Conservation (phyloP, 2,797 vertebrate species). For the Pseudochirops corinnae region DNA sequence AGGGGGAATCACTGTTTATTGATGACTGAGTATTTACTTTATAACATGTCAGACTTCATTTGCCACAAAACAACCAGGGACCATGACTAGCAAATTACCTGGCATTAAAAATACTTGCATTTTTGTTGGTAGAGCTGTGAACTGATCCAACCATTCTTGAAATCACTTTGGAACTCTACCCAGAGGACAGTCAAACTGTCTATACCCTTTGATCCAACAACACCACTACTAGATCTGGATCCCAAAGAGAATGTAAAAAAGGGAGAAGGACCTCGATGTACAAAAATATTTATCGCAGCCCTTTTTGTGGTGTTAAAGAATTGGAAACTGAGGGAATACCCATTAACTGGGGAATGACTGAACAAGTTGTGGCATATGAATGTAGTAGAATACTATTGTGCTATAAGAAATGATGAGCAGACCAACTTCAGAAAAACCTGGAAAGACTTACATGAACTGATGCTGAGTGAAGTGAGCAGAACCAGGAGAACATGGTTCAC, state of each 20-base stretch:
- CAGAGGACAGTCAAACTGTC: neutral
- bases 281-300: neutral
- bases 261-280: neutral
- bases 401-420: neutral
- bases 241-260: neutral
- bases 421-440: neutral
- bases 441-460: neutral
- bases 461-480: neutral
- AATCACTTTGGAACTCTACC: neutral
- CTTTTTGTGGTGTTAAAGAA: neutral
- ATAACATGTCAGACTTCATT: neutral
- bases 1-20: neutral
- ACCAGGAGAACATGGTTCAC: neutral
- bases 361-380: neutral
- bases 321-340: neutral
- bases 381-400: neutral
- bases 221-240: neutral
- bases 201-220: neutral
- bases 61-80: neutral
- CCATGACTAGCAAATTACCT: neutral
- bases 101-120: neutral
- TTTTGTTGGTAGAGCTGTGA: neutral
- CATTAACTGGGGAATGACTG: neutral
- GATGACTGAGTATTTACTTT: neutral
- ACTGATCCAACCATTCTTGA: neutral